Evolutionary conservation across 2,113 vertebrate genomes (phyloP).

Genomic region (Nothobranchius furzeri): DNA sequence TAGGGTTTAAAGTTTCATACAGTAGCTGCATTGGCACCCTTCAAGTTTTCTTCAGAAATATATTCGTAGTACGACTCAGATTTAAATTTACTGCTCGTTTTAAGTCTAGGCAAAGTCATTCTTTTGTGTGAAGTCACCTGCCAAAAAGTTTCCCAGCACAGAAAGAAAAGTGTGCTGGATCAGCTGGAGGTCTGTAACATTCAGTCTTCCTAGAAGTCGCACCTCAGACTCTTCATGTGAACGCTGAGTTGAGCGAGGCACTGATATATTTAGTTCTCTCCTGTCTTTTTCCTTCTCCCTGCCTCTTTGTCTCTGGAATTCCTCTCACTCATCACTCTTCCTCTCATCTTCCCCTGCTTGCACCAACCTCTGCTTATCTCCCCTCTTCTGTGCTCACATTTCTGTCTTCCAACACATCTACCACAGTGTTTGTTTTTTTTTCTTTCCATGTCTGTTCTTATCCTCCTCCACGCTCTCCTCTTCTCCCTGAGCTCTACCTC

Average conservation of each 20-base stretch:
- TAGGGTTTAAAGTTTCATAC: too few relatives aligned
- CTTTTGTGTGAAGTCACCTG: constrained; percentile 10
- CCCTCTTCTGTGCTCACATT: constrained; percentile 57
- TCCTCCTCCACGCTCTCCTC: constrained; percentile 36
- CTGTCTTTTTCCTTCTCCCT: constrained; percentile 32
- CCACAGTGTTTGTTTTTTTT: constrained; percentile 59
- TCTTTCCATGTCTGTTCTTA: constrained; percentile 43
- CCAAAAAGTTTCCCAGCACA: constrained; percentile 12
- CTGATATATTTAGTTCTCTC: constrained; percentile 53
- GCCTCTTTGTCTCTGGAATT: constrained; percentile 60
- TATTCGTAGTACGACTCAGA: constrained; percentile 5
- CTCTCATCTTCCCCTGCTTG: constrained; percentile 55
- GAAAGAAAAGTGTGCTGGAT: constrained; percentile 4
- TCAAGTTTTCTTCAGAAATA: too few relatives aligned
- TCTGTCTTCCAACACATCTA: constrained; percentile 58
- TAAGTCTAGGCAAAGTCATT: constrained; percentile 18
- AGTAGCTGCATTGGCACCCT: too few relatives aligned
- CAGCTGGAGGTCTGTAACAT: constrained; percentile 8
- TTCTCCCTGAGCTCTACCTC: constrained; percentile 24
- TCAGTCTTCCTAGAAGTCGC: constrained; percentile 6
- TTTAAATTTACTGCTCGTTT: constrained; percentile 27
- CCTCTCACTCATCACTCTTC: constrained; percentile 62
- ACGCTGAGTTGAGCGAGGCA: constrained; percentile 31
- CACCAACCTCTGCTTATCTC: constrained; percentile 63
- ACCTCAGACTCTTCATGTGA: constrained; percentile 16